Percentiles rank a stretch among this genome's conserved stretches.
Conservation (phyloP, 64 coral and sea anemone species). For the Platygyra sinensis region DNA sequence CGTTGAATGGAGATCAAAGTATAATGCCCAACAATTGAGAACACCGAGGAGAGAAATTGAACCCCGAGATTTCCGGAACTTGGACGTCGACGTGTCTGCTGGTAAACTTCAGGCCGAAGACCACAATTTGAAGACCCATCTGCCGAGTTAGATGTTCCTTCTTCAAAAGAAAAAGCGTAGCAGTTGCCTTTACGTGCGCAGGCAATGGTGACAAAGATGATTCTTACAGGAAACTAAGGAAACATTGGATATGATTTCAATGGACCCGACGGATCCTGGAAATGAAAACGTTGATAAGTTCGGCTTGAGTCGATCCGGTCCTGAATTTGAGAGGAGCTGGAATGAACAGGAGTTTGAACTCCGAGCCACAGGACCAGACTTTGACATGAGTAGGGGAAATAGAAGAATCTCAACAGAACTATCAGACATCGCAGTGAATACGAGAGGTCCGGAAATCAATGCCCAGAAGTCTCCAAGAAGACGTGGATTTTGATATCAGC, state of each 20-base stretch:
- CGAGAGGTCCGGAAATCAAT: neutral
- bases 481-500: neutral
- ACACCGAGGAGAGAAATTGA: too few relatives aligned
- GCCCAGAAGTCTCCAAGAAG: neutral
- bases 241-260: neutral
- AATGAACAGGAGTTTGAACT: neutral
- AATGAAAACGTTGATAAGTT: neutral
- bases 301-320: neutral
- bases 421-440: neutral
- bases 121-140: neutral
- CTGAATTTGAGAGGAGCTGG: neutral
- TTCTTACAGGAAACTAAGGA: neutral
- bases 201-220: slow-evolving; percentile 12
- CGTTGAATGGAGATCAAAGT: too few relatives aligned
- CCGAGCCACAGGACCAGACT: neutral
- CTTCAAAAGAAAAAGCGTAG: neutral
- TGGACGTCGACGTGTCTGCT: neutral
- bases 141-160: neutral
- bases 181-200: slow-evolving; percentile 2
- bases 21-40: too few relatives aligned
- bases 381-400: neutral
- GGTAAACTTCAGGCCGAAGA: neutral
- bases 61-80: neutral
- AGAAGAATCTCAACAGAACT: neutral
- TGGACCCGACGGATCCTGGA: neutral